Evolutionary conservation across 2,113 vertebrate species (phyloP), one percentile per base, ranked within the genome.

Genomic region (Leuciscus idus): DNA sequence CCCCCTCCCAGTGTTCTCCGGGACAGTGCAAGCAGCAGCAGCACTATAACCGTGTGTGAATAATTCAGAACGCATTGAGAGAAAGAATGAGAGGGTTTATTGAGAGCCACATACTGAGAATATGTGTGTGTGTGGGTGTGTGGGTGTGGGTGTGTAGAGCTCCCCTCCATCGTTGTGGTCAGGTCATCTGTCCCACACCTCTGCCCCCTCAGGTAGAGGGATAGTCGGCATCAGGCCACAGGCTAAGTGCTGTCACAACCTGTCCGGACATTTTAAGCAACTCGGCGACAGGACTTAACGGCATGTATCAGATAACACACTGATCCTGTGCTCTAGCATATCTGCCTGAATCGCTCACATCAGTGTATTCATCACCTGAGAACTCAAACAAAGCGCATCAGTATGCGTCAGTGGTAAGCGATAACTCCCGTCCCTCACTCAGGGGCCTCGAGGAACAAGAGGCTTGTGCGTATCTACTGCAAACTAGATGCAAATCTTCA

Each of bases 41-140:
- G 78, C 59, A 83, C 68, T 72, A 84, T 90, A 88, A 88, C 43
- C 43, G 77, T 73, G n/a, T 81, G 81, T 89, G 87, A 92, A 91
- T 90, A 81, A 91, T 93, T 90, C 80, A 87, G 15, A 52, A 17
- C 6, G 55, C 62, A 79, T 30, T 39, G 77, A 66, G 72, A 46
- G 52, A 62, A 55, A 72, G 83, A 48, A 70, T 84, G 55, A 39
- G 39, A 52, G 75, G 28, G 75, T 84, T 62, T 62, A 57, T 84
- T 59, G 36, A 21, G 43, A 73, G 68, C 26, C 74, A 61, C 83
- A 77, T 68, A 82, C 89, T 62, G 70, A 30, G 76, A 50, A 36
- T 70, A 23, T 55, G 50, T 7, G 59, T 33, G 78, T 59, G 15
- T 62, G 12, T 61, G 77, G 23, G 84, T 48, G 17, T 68, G 26